A percentile compares a stretch with the other conserved stretches of the same genome.
Evolutionary conservation across 1,140 invertebrate genomes (phyloP).

Genomic region (Aphelinus atriplicis): DNA sequence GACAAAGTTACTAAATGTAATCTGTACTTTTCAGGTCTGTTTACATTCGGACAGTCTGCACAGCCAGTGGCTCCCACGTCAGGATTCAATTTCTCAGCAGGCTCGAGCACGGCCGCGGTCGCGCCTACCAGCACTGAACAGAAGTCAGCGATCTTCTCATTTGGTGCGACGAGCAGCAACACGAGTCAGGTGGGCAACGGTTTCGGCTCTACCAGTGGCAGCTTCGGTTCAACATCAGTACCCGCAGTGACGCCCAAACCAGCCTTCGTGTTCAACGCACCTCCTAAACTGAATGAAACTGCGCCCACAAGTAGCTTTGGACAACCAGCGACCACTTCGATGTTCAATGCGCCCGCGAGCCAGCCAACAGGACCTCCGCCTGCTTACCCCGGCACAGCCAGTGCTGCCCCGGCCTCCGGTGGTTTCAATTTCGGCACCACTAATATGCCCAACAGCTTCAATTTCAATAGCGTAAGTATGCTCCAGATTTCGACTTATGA

Average conservation of each 20-base stretch:
- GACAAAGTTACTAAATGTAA: background rate
- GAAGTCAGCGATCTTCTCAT: slow-evolving; percentile 44
- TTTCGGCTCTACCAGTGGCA: slow-evolving; percentile 39
- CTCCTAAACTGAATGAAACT: slow-evolving; percentile 48
- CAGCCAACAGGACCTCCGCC: slow-evolving; percentile 45
- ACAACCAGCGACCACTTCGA: slow-evolving; percentile 44
- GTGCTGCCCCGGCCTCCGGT: slow-evolving; percentile 35
- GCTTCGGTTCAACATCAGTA: slow-evolving; percentile 38
- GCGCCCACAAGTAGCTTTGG: slow-evolving; percentile 45
- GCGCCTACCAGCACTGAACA: background rate
- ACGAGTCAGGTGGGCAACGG: slow-evolving; percentile 31
- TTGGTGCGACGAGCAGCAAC: slow-evolving; percentile 42
- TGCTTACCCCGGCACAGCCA: slow-evolving; percentile 46
- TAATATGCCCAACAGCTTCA: slow-evolving; percentile 25
- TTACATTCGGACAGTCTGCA: slow-evolving; percentile 33
- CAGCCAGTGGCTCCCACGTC: slow-evolving; percentile 10
- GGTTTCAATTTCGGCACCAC: slow-evolving; percentile 54
- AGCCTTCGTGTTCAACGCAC: slow-evolving; percentile 53
- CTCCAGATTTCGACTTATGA: no score
- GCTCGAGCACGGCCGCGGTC: slow-evolving; percentile 1
- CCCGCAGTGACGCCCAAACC: slow-evolving; percentile 27
- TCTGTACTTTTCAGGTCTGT: slow-evolving; percentile 14
- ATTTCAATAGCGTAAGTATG: slow-evolving; percentile 44
- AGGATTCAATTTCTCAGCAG: slow-evolving; percentile 31
- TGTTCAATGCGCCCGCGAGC: slow-evolving; percentile 52